Conservation (phyloP, 2,797 vertebrate species). For the Macrochelys suwanniensis region DNA sequence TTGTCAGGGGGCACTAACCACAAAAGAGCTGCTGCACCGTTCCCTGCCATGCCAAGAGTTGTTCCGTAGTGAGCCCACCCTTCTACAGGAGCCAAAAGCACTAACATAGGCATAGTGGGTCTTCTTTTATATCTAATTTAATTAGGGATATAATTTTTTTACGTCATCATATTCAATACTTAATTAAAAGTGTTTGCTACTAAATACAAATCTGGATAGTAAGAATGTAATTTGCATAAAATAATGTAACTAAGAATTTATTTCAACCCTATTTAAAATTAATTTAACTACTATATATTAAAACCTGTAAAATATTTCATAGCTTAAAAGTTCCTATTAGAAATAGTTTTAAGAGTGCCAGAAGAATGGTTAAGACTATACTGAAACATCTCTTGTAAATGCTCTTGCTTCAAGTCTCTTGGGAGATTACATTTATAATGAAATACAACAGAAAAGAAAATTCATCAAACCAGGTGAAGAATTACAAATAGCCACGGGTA, state of each 20-base stretch:
- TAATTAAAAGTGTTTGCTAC: neutral
- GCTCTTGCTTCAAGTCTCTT: neutral
- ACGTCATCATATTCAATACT: neutral
- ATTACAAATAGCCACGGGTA: rapidly evolving
- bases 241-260: neutral
- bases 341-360: neutral
- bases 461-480: neutral
- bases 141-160: neutral
- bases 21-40: too few relatives aligned
- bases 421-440: neutral
- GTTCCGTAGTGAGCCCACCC: neutral
- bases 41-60: neutral
- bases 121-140: neutral
- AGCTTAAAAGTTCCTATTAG: neutral
- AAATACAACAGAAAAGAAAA: neutral
- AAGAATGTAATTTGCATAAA: neutral
- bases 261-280: neutral
- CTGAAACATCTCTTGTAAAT: neutral
- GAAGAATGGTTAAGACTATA: neutral
- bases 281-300: neutral
- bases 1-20: too few relatives aligned
- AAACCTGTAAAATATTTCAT: neutral
- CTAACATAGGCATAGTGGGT: neutral
- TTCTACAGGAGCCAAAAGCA: neutral
- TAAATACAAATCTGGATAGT: neutral